Conservation (phyloP, 1,140 invertebrate species). For the Drosophila subpulchrella region DNA sequence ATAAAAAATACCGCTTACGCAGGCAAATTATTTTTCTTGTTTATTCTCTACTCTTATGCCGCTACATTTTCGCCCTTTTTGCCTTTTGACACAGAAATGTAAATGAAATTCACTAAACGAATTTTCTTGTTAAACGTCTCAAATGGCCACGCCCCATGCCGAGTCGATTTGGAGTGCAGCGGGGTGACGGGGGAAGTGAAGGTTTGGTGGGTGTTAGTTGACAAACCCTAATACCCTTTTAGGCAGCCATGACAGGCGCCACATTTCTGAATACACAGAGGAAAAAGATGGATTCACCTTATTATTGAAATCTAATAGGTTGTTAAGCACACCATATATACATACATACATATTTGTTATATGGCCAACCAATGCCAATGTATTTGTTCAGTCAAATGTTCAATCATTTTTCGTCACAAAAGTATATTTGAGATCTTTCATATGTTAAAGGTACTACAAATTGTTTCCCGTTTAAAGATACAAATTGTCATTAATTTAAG, state of each 20-base stretch:
- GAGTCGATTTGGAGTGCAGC: slow-evolving; percentile 16
- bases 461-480: too few species aligned
- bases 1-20: slow-evolving; percentile 12
- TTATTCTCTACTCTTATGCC: slow-evolving; percentile 1
- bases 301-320: too few species aligned
- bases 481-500: too few species aligned
- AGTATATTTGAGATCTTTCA: too few species aligned
- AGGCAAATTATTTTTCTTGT: slow-evolving; percentile 24
- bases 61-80: slow-evolving; percentile 6
- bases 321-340: too few species aligned
- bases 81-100: slow-evolving; percentile 39
- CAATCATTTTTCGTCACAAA: too few species aligned
- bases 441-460: too few species aligned
- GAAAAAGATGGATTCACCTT: neutral
- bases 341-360: too few species aligned
- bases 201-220: neutral
- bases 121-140: slow-evolving; percentile 68
- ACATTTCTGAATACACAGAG: slow-evolving; percentile 54
- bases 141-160: slow-evolving; percentile 62
- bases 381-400: too few species aligned
- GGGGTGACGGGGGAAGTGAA: neutral
- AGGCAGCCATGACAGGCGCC: slow-evolving; percentile 39
- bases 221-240: slow-evolving; percentile 31
- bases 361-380: too few species aligned
- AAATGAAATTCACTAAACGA: slow-evolving; percentile 71